Conservation (phyloP, 2,888 invertebrate genomes). For the Temnothorax unifasciatus region DNA sequence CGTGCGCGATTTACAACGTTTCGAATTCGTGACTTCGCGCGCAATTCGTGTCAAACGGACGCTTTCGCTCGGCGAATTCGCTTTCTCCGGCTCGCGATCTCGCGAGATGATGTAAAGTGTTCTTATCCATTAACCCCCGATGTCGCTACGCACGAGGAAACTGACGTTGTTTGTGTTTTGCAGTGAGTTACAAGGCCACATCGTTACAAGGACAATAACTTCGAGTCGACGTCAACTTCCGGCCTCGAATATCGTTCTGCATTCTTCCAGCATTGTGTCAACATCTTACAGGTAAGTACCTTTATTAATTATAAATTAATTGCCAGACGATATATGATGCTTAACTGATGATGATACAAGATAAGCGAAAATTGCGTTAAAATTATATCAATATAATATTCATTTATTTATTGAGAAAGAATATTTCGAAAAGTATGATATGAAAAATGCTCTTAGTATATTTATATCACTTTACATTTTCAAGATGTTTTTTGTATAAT, state of each 20-base stretch:
- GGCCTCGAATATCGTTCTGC: neutral
- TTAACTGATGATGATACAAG: neutral
- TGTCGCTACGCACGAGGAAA: neutral
- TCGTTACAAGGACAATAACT: neutral
- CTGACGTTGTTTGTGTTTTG: neutral
- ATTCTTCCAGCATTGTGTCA: neutral
- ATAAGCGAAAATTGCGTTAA: neutral
- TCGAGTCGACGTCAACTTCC: neutral
- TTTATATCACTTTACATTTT: slow-evolving; percentile 3
- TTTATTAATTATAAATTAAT: neutral
- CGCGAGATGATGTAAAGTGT: neutral
- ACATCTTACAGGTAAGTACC: neutral
- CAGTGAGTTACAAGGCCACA: neutral
- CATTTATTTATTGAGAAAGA: neutral
- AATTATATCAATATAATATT: neutral
- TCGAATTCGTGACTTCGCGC: slow-evolving; percentile 30
- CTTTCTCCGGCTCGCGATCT: slow-evolving; percentile 19
- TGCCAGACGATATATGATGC: too few species aligned
- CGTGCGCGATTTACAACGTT: slow-evolving; percentile 36
- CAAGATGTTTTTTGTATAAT: neutral
- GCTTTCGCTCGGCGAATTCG: slow-evolving; percentile 19
- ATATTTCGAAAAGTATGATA: neutral
- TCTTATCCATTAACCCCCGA: neutral
- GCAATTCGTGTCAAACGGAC: slow-evolving; percentile 32
- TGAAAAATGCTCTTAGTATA: neutral